Evolutionary conservation across 92 coral and sea anemone genomes (phyloP), one percentile per base, ranked within the genome.

Genomic region (Plumapathes pennacea): DNA sequence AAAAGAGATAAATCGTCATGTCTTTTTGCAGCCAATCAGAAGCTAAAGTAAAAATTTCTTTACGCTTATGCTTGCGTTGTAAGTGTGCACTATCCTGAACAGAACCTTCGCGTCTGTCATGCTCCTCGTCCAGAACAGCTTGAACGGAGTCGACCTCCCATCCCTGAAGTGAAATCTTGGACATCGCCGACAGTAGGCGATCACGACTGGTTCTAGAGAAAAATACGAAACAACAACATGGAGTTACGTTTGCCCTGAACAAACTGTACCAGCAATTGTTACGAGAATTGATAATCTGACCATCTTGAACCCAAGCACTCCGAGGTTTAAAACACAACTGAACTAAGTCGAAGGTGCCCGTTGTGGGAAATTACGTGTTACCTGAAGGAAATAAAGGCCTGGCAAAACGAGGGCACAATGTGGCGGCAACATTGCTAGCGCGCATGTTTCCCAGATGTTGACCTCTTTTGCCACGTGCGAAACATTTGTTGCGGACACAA

Each of bases 71-170:
- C 8, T 8, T 36, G 40, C 8, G 40, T 36, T n/a, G 9, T 1
- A 25, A 3, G 17, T 20, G 0, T 29, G 2, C 12, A 12, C 34
- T 8, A 1, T 32, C 28, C 38, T 11, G 32, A 11, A 17, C 22
- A 44, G 20, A 18, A 73, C 88, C 78, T 23, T 67, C 54, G 0
- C 14, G 61, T 0, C 42, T 37, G 12, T 74, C 78, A 32, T 68
- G 63, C 54, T 85, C 84, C 57, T 91, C 97, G 5, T 74, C 83
- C n/a, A 88, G 72, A 25, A 91, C 82, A 11, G 80, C 85, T 69
- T 83, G 84, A n/a, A 74, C 60, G 24, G 96, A 81, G 38, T 88
- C 96, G 17, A 91, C 82, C 42, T 91, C 97, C 97, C 97, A 91
- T 22, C 56, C 69, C 15, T 57, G 74, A 8, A 91, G 67, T 4